These are phyloP conservation scores for Pandemis corylana DNA, from an alignment of 2,888 invertebrate species.

Conservation along the genomic window DNA sequence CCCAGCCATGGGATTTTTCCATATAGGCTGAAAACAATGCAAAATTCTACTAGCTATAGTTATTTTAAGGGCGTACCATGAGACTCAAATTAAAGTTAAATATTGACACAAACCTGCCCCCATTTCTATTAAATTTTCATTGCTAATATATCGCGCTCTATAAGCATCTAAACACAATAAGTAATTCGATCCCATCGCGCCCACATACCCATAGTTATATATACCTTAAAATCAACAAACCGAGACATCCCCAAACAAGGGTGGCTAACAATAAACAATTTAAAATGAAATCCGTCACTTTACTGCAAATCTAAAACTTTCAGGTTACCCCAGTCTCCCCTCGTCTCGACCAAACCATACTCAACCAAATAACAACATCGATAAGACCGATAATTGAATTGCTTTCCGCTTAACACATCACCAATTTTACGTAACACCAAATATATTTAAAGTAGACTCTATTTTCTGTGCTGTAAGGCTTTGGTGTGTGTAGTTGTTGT, in stretches of 20 bases:
- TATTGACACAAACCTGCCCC: not conserved
- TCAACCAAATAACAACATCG: slow-evolving; percentile 44
- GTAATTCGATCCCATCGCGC: slow-evolving; percentile 41
- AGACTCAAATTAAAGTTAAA: not conserved
- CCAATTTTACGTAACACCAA: not conserved
- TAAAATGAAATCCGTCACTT: slow-evolving; percentile 71
- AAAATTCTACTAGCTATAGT: not conserved
- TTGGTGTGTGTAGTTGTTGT: slow-evolving; percentile 40
- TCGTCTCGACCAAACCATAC: slow-evolving; percentile 48
- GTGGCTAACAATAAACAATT: slow-evolving; percentile 66
- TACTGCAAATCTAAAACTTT: slow-evolving; percentile 66
- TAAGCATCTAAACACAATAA: slow-evolving; percentile 38
- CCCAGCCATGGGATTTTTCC: too few relatives aligned
- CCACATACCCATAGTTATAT: slow-evolving; percentile 24
- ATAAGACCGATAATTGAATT: slow-evolving; percentile 46
- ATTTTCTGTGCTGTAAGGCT: not conserved
- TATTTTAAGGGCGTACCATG: not conserved
- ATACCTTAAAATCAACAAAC: slow-evolving; percentile 43
- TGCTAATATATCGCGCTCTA: slow-evolving; percentile 36
- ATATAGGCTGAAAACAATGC: too few relatives aligned
- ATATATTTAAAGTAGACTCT: slow-evolving; percentile 5
- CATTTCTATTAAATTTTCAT: slow-evolving; percentile 33
- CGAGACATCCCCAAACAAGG: slow-evolving; percentile 52
- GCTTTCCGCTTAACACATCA: slow-evolving; percentile 23
- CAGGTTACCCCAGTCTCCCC: slow-evolving; percentile 53